Evolutionary conservation across 2,113 vertebrate species (phyloP).

Genomic region (Diphyllodes magnificus): DNA sequence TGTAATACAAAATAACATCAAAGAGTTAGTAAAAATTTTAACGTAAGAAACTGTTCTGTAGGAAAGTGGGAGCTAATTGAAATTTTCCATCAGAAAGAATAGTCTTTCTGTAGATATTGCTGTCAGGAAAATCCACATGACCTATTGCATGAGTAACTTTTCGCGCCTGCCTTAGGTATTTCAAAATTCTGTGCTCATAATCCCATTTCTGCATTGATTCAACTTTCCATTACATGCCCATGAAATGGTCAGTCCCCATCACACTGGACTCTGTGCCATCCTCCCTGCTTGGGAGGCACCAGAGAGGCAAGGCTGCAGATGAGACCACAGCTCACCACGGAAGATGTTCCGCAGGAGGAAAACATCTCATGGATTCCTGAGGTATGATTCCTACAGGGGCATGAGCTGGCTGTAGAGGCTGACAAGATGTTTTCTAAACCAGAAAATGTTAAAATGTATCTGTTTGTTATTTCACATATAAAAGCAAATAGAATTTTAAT

Average conservation of each 20-base stretch:
- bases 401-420: neutral
- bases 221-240: rapidly evolving
- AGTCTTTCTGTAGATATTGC: neutral
- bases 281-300: neutral
- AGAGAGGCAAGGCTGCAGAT: neutral
- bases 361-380: neutral
- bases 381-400: neutral
- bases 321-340: neutral
- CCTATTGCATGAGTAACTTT: neutral
- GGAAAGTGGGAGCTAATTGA: neutral
- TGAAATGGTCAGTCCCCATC: neutral
- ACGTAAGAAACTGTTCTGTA: neutral
- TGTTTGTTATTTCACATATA: neutral
- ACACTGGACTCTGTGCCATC: neutral
- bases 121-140: neutral
- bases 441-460: neutral
- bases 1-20: neutral
- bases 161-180: neutral
- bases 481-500: neutral
- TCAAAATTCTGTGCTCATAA: neutral
- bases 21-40: neutral
- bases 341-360: neutral
- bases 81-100: neutral
- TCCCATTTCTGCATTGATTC: neutral
- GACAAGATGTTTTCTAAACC: neutral